Evolutionary conservation across 2,888 invertebrate species (phyloP), one percentile per base, ranked within the genome.

Genomic region (Allacma fusca): DNA sequence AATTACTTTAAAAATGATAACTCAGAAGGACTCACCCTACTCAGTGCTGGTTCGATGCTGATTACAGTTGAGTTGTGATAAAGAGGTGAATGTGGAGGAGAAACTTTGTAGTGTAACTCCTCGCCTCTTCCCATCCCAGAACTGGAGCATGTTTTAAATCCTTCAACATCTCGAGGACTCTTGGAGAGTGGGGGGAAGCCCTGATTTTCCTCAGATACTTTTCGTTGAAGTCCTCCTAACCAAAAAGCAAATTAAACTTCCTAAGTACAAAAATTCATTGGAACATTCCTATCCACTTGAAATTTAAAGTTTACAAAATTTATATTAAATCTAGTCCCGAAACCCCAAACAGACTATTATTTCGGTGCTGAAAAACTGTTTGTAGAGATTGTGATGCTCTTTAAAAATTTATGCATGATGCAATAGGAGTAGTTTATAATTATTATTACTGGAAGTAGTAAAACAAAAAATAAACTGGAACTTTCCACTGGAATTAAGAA

Each of bases 51-150:
- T 26, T 78, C 78, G 69, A 78, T 78, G 28, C 69, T 78, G 26
- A 78, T 78, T n/a, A 78, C 78, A 12, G 78, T 78, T 43, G 78
- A 74, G 24, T n/a, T 50, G 40, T 65, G 77, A 64, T 71, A 77
- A 44, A 70, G 76, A 7, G 76, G 76, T 62, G 76, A 76, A 59
- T 76, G 76, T 16, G 76, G 76, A 43, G 76, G 76, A 57, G 75
- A 65, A 28, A 7, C 23, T 34, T 77, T 77, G 76, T 70, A 76
- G 23, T 76, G 76, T 19, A 34, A 40, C 23, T 71, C 76, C 34
- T 71, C 71, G 7, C 40, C 28, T n/a, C 76, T 21, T 40, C 76
- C 69, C 19, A 50, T 29, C 28, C 76, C 76, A 16, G 70, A 69
- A 9, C 34, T 70, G 12, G 65, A 65, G 28, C 71, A 72, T 29